Base-by-base conservation (phyloP, 2,888 invertebrate species). In the Andrena praecox region DNA sequence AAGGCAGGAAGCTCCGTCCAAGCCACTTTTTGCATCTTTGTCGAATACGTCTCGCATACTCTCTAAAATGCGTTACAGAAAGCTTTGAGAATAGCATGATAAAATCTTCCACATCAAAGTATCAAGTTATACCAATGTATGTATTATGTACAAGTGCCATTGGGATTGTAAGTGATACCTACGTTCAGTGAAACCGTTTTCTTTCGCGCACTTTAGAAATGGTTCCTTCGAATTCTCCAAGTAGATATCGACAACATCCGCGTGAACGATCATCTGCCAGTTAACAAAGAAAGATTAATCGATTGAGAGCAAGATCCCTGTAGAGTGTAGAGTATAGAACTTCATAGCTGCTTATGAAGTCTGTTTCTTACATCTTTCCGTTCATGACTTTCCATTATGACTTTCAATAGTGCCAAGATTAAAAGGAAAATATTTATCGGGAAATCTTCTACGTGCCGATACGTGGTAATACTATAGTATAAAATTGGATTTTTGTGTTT, bases 121-220 rank as follows among this genome's bases (percentile, higher is more conserved):
- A 42, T 42, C 42, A 42, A 16, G 42, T 42, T 42, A 12, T 42
- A 20, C 20, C 0, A 0, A 20, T 20, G 20, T 20, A 20, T 20
- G 20, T 20, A 20, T 20, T 20, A 42, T 42, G 3, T 12, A 42
- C 42, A 42, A 12, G 12, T 42, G 42, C 5, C 16, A 16, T 5
- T 16, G 5, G 33, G 33, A 24, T 31, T 6, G 12, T 2, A 16
- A 52, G 20, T 6, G 1, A 12, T 33, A 33, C 69, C 59, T 35
- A 79, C 79, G 2, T 12, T 50, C 79, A 0, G 56, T 48, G 10
- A 27, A 16, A 5, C 80, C 80, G n/a, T 29, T 2, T 35, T 78
- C 59, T n/a, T 79, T 78, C 8, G 3, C 69, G 12, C 79, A 79
- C 0, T 16, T 5, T 3, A 35, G 0, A 0, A 31, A 0, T 3